Base-by-base conservation (phyloP, 53 echinoderm and acorn worm genomes). In the Zoroaster sp. region DNA sequence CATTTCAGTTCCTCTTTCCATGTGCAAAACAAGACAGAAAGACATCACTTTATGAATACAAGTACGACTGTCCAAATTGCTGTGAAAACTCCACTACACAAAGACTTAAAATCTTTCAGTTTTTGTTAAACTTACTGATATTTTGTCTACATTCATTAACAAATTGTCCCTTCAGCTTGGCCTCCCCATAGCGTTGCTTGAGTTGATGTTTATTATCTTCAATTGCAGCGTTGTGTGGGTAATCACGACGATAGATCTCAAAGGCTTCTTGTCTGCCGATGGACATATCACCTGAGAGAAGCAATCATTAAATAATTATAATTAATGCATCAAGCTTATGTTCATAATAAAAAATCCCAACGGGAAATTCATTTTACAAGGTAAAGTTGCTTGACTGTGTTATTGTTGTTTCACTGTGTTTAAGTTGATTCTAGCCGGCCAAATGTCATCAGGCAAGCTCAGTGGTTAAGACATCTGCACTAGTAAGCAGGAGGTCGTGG, bases 241-340 rank as follows among this genome's bases (percentile, higher is more conserved):
- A 96, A 80, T 99, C 96, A 42, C 96, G 72, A 11, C 93, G 82
- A 80, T 96, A 99, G 82, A 99, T 99, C 34, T 99, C 94, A 92
- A 96, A 99, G 5, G 99, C 99, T 74, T 99, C 99, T 73, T 99
- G 99, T 72, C 99, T 66, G 10, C 99, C 99, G 30, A 99, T 90
- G 10, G 99, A 94, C 96, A 99, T 96, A 42, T 99, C 99, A 65
- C 98, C 98, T 98, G 34, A 35, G 43, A 20, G 28, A 79, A 79
- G n/a, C 63, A 38, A 35, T 51, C 6, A 25, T 28, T 30, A 28
- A 44, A 46, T 0, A 38, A 5, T 21, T 83, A 20, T 17, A 85
- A 39, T 10, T 40, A 31, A 18, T 75, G 1, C n/a, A n/a, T n/a
- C n/a, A n/a, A n/a, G n/a, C n/a, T n/a, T n/a, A n/a, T n/a, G n/a